Base-by-base conservation (phyloP, 2,113 vertebrate genomes). In the Nothobranchius kuhntae region DNA sequence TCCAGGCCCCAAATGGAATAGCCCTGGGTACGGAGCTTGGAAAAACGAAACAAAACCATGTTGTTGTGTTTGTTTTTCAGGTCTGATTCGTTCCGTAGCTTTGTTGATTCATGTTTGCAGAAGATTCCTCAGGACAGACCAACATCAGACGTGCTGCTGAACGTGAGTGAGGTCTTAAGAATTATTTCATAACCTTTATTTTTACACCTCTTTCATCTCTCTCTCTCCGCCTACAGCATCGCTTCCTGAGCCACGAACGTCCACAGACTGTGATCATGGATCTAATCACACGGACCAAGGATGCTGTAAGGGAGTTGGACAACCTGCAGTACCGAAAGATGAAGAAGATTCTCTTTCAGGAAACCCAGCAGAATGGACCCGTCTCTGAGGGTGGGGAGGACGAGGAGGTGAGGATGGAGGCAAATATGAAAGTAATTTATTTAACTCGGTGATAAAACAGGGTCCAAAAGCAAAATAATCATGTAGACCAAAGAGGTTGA, bases 301-400 rank as follows among this genome's bases (percentile, higher is more conserved):
- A 96, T 10, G 96, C 96, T 0, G 96, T 97, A 48, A 83, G 95
- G 38, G 96, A 97, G 80, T 89, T 97, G 54, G 96, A 97, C 89
- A 97, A 97, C 84, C 88, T 97, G 80, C 96, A 97, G 81, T 97
- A 97, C 86, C 93, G 95, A 30, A 97, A 97, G 88, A 97, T 97
- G 96, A 97, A 97, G 93, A 97, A 97, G 89, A 96, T 97, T 65
- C 93, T 97, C 3, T 97, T 96, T 86, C 95, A 96, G 65, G 96
- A 97, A 61, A 94, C 94, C 0, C 95, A 89, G 68, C 88, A 92
- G 85, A 96, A 97, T 46, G 96, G 95, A 1, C 96, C 96, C 0
- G 91, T 91, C 9, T 82, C 93, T 0, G 95, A 96, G 82, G 95
- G 92, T 0, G 93, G 89, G 0, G 95, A 96, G 59, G 95, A 97